Conservation (phyloP, 1,140 invertebrate genomes). For the Steinernema feltiae region DNA sequence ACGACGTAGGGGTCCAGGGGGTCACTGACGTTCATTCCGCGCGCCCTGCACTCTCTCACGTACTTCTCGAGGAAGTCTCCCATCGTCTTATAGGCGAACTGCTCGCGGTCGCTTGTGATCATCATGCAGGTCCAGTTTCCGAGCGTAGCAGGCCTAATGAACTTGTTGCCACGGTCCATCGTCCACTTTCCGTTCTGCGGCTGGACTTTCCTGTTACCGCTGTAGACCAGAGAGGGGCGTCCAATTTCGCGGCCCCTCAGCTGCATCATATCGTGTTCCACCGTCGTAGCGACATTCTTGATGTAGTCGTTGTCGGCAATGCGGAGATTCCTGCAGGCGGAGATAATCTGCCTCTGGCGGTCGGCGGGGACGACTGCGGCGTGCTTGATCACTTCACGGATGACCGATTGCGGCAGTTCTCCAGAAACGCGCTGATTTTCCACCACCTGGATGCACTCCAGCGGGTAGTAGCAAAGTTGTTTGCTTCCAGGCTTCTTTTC, state of each 20-base stretch:
- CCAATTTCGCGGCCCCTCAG: background rate
- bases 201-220: background rate
- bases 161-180: background rate
- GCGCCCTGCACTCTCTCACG: background rate
- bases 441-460: constrained; percentile 19
- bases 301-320: constrained; percentile 14
- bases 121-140: background rate
- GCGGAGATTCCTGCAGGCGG: background rate
- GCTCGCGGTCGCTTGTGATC: background rate
- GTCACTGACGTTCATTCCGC: background rate
- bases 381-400: constrained; percentile 23
- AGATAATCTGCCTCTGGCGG: constrained; percentile 13
- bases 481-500: background rate
- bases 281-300: constrained; percentile 6
- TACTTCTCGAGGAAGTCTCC: background rate
- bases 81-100: background rate
- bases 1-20: background rate
- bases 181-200: background rate
- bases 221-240: background rate
- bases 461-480: background rate
- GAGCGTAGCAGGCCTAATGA: background rate
- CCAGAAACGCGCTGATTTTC: constrained; percentile 27
- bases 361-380: constrained; percentile 21
- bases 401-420: constrained; percentile 25
- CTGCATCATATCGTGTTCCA: constrained; percentile 16